phyloP scores from a whole-genome alignment of 2,113 vertebrate species.

The Arenaria interpres region DNA sequence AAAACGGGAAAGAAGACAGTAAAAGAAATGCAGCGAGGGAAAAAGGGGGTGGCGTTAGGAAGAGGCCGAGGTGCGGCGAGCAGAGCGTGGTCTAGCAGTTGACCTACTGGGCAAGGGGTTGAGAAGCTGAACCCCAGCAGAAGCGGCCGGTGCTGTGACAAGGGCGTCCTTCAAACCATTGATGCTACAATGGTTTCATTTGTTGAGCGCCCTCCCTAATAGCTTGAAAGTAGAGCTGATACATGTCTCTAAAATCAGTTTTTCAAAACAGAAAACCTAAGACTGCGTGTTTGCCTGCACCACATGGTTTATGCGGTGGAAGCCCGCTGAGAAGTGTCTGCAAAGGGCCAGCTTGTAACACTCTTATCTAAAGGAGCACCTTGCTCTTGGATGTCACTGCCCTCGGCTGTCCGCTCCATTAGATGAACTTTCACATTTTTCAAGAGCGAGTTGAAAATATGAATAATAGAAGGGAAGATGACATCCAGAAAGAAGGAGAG shows the following conservation, averaged over 20 bases:
- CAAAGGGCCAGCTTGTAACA: background rate
- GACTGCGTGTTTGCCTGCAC: background rate
- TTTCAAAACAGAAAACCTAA: background rate
- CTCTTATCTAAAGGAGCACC: background rate
- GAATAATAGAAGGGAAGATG: background rate
- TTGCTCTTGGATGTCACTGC: background rate
- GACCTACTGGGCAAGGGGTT: background rate
- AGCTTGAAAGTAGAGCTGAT: background rate
- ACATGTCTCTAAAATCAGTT: background rate
- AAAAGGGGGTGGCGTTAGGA: background rate
- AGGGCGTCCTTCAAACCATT: background rate
- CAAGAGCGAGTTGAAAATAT: background rate
- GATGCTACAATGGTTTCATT: background rate
- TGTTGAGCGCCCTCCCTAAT: background rate
- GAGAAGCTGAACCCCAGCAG: background rate
- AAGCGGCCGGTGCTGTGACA: rapidly evolving
- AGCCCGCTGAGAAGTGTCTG: background rate
- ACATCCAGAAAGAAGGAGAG: background rate
- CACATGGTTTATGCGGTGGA: background rate
- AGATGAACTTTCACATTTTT: background rate
- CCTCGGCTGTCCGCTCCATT: background rate
- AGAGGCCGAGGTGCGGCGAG: background rate
- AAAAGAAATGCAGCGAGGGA: background rate
- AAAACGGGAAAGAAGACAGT: background rate
- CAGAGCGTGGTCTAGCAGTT: background rate